Evolutionary conservation across 2,888 invertebrate genomes (phyloP), one percentile per base, ranked within the genome.

Genomic region (Galerucella nymphaeae): DNA sequence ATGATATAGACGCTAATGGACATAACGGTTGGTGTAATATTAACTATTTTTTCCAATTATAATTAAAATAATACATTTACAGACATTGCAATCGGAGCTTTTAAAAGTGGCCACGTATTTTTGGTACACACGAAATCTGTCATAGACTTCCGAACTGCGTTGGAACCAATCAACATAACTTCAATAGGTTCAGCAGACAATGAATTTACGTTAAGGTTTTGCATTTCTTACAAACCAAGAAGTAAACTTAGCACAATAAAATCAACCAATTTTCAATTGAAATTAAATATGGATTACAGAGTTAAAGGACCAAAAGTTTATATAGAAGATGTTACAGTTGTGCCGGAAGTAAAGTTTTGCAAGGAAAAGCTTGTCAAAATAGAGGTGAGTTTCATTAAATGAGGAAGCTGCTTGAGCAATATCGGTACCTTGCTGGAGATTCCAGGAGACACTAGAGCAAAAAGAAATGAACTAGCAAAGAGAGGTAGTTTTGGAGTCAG

Each of bases 51-150:
- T 30, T 55, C 50, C 20, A n/a, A 63, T 23, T n/a, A n/a, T 16
- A 1, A 18, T 14, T 3, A 10, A n/a, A n/a, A n/a, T n/a, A n/a
- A n/a, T 16, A 23, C 63, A 58, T 66, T 87, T 88, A 75, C 82
- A 91, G 91, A 91, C 85, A 73, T 92, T 65, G 90, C 90, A 0
- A 85, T 91, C 14, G 93, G 92, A 1, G 90, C 92, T 0, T 88
- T 89, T 72, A 84, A 85, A 18, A 90, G 90, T 4, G 87, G 87
- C 14, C 88, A 89, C 71, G 90, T 87, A 0, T 89, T 91, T 11
- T 70, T 92, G 3, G 87, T 91, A 20, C 83, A 86, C 74, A 82
- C 86, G 9, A 82, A 82, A 68, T 87, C 87, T 2, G 82, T 88
- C 1, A 81, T 87, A 16, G 79, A 79, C 59, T 78, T 80, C 75